Conservation (phyloP, 2,797 vertebrate species). For the Brachyalestes nurse region DNA sequence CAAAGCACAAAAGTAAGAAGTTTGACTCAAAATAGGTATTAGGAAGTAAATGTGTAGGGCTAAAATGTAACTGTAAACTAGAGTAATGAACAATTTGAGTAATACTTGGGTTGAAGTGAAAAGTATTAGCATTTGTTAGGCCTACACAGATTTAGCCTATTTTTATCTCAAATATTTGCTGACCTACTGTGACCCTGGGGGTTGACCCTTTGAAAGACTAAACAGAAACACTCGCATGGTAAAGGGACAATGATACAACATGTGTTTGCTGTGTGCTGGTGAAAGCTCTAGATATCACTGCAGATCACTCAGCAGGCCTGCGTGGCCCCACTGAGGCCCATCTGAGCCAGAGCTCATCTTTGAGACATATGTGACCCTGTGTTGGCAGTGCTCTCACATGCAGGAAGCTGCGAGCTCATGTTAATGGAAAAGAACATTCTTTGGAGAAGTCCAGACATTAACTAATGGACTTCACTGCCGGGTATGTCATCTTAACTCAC, state of each 20-base stretch:
- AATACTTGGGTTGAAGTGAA: not conserved
- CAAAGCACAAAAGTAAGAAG: no score
- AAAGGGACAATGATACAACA: not conserved
- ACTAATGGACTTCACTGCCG: constrained; percentile 29
- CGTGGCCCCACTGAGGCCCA: constrained; percentile 6
- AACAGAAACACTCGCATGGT: not conserved
- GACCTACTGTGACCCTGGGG: not conserved
- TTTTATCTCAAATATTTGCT: not conserved
- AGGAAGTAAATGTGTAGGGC: no score
- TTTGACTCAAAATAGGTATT: no score
- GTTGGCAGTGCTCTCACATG: constrained; percentile 9
- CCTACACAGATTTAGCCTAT: not conserved
- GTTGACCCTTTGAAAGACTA: not conserved
- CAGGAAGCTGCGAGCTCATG: constrained; percentile 50
- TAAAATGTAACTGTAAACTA: no score
- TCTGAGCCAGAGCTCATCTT: constrained; percentile 58
- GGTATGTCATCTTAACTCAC: constrained; percentile 8
- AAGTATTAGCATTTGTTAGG: no score
- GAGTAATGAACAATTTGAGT: no score
- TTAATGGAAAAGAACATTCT: constrained; percentile 68
- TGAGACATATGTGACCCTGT: constrained; percentile 65
- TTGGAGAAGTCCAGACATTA: constrained; percentile 10
- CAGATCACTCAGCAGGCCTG: constrained; percentile 20
- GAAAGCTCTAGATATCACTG: constrained; percentile 2
- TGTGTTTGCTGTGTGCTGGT: not conserved